Percentiles rank a stretch among this genome's conserved stretches.
Evolutionary conservation across 2,888 invertebrate species (phyloP).

Genomic region (Torymus texanus): DNA sequence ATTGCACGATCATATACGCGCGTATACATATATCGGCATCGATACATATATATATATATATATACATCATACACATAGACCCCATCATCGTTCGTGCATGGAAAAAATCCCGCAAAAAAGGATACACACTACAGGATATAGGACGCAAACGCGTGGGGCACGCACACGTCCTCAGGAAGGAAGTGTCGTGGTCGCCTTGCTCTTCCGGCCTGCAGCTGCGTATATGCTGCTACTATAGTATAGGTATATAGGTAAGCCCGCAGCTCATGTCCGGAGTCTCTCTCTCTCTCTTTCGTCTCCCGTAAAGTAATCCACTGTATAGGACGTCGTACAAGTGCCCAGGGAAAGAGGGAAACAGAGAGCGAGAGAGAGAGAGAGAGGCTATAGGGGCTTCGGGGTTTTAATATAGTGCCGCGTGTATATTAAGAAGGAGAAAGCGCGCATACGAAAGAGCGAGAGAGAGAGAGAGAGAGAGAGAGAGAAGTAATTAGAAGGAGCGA

Average conservation of each 20-base stretch:
- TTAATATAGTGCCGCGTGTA: background rate
- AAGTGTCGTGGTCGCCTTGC: constrained; percentile 73
- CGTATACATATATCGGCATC: no score
- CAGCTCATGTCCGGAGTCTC: constrained; percentile 58
- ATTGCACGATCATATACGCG: no score
- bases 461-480: no score
- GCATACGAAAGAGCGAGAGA: no score
- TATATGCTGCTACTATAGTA: no score
- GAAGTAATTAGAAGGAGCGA: no score
- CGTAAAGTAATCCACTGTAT: constrained; percentile 73
- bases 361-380: constrained; percentile 13
- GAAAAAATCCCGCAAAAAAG: no score
- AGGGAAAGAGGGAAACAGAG: constrained; percentile 5
- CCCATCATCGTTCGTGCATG: no score
- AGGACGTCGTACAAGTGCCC: constrained; percentile 72
- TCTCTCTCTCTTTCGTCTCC: constrained; percentile 57
- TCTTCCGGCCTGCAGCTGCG: constrained; percentile 42
- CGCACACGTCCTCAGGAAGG: constrained; percentile 68
- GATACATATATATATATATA: no score
- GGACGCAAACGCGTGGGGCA: constrained; percentile 29
- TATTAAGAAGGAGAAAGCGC: no score
- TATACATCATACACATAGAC: no score
- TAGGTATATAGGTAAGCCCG: constrained; percentile 19
- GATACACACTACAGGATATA: constrained; percentile 58
- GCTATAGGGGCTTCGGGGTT: constrained; percentile 33